phyloP scores from a whole-genome alignment of 2,113 vertebrate genomes.

The Rhinopomastus cyanomelas region DNA sequence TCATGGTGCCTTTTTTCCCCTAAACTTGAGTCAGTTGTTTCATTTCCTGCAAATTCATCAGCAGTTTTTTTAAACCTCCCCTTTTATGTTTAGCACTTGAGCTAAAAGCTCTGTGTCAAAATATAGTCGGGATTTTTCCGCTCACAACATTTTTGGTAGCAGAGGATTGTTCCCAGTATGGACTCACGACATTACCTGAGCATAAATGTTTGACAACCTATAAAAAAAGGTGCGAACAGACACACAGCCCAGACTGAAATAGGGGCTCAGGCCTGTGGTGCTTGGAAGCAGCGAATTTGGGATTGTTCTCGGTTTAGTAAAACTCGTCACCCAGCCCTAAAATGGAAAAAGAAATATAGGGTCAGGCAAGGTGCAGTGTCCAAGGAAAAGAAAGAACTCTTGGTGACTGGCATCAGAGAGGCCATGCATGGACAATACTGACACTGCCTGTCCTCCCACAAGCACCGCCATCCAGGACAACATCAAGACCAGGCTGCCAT shows the following conservation, averaged over 20 bases:
- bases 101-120: too few species aligned
- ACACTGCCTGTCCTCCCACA: neutral
- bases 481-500: neutral
- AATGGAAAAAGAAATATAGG: neutral
- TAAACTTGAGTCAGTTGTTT: too few species aligned
- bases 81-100: too few species aligned
- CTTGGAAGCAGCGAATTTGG: constrained; percentile 90
- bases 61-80: too few species aligned
- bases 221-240: constrained; percentile 92
- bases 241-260: constrained; percentile 90
- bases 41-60: too few species aligned
- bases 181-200: constrained; percentile 73
- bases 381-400: neutral
- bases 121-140: too few species aligned
- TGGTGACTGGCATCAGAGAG: neutral
- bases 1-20: too few species aligned
- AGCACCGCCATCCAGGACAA: neutral
- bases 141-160: too few species aligned
- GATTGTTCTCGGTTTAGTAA: constrained; percentile 87
- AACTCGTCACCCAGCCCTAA: constrained; percentile 92
- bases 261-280: constrained; percentile 91
- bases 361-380: neutral
- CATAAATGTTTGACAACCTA: constrained; percentile 90
- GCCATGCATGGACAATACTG: neutral
- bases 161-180: too few species aligned